Evolutionary conservation across 2,113 vertebrate species (phyloP).

Genomic region (Balaeniceps rex): DNA sequence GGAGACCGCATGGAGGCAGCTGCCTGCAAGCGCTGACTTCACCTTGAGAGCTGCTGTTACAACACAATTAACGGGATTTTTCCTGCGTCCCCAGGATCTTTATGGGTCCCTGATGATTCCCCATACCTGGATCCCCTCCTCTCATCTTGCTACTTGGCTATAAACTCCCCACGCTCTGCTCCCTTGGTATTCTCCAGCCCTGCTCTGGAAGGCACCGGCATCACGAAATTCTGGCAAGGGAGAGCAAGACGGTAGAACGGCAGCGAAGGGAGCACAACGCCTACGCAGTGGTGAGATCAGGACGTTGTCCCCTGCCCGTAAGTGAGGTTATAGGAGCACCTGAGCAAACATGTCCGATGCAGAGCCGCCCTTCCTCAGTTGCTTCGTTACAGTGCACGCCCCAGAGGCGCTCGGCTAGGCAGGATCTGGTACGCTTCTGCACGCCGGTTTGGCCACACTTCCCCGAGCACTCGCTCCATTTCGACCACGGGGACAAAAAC

Average conservation of each 20-base stretch:
- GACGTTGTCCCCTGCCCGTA: background rate
- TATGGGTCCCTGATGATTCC: background rate
- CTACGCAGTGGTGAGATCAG: background rate
- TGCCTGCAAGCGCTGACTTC: background rate
- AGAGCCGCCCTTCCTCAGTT: conserved; percentile 82
- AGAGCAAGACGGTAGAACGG: background rate
- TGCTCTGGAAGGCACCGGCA: fast-evolving
- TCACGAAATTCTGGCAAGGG: background rate
- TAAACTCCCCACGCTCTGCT: background rate
- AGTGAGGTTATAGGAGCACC: conserved; percentile 43
- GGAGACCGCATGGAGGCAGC: background rate
- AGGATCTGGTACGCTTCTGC: conserved; percentile 85
- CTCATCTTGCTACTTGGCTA: background rate
- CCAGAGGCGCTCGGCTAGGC: conserved; percentile 71
- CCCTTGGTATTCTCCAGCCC: background rate
- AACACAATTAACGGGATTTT: background rate
- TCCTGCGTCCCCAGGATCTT: background rate
- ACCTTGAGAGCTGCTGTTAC: background rate
- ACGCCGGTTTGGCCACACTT: conserved; percentile 82
- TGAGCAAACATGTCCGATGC: conserved; percentile 80
- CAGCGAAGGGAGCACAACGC: background rate
- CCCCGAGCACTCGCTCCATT: conserved; percentile 87
- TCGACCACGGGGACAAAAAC: conserved; percentile 86
- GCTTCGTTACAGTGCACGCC: conserved; percentile 78
- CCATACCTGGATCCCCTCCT: background rate